Base-by-base conservation (phyloP, 2,113 vertebrate species). In the Leptodactylus fuscus region DNA sequence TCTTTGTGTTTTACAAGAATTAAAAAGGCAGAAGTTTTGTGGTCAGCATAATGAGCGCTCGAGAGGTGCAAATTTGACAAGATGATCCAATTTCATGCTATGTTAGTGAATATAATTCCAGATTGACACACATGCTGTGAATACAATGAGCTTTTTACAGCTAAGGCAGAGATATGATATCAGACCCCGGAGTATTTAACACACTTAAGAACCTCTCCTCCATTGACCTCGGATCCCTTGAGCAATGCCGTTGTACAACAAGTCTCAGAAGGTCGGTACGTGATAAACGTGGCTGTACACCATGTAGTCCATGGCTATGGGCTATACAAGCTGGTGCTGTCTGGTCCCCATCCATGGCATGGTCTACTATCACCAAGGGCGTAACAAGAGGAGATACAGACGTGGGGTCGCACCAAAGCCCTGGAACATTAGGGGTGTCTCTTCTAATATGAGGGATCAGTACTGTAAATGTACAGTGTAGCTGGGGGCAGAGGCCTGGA, bases 21-120 rank as follows among this genome's bases (percentile, higher is more conserved):
- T 75, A 11, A 83, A n/a, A n/a, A 9, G 51, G 38, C 24, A 76
- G 36, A 32, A 34, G 38, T 75, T 62, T 24, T 62, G 38, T 83
- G 82, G 82, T 83, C 82, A 83, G 70, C 74, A 16, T 78, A 88
- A 70, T 65, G 32, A 46, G 83, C 82, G 81, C 36, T 88, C 24
- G 87, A 87, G 88, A 90, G 36, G 77, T 71, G 73, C 1, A 83
- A 81, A 83, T 89, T 90, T 87, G 86, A 82, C 82, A 90, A 88
- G 74, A 77, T 89, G 87, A 87, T 90, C 67, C 89, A 78, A 88
- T 88, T 92, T 93, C 91, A 91, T 91, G 82, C 83, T 91, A 88
- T 71, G 82, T 90, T 90, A 90, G 71, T 87, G 89, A 41, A 65
- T 87, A 83, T 87, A 87, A 83, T 77, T 88, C 81, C 90, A 88